A percentile compares a stretch with the other conserved stretches of the same genome.
phyloP scores from a whole-genome alignment of 37 sponge, comb jelly and placozoan species.

The Diacarnus erythraeanus region DNA sequence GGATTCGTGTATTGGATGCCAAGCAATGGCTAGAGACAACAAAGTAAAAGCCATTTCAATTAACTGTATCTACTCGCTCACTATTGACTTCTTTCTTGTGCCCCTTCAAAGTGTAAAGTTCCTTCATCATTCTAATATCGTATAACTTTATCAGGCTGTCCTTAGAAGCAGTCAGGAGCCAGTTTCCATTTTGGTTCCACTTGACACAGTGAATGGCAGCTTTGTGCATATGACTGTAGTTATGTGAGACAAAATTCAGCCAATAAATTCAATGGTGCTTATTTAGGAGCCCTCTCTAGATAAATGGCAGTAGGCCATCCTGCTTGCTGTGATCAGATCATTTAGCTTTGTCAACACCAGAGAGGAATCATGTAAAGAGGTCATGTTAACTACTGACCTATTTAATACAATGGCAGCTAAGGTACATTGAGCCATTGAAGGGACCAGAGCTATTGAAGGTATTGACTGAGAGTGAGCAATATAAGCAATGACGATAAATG shows the following conservation, averaged over 20 bases:
- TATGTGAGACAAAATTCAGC: not conserved
- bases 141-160: slow-evolving; percentile 92
- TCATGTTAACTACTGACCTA: no score
- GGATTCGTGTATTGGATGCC: slow-evolving; percentile 96
- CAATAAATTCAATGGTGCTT: not conserved
- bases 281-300: not conserved
- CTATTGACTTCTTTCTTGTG: slow-evolving; percentile 95
- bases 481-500: no score
- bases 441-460: no score
- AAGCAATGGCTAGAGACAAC: slow-evolving; percentile 69
- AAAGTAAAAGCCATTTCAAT: not conserved
- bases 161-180: slow-evolving; percentile 90
- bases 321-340: no score
- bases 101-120: slow-evolving; percentile 82
- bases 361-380: no score
- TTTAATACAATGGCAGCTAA: no score
- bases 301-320: no score
- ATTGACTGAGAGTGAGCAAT: no score
- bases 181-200: slow-evolving; percentile 96
- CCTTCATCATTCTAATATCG: slow-evolving; percentile 95
- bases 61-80: slow-evolving; percentile 7
- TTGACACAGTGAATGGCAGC: slow-evolving; percentile 78
- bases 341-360: no score
- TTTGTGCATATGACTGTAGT: slow-evolving; percentile 88
- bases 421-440: no score